Percentiles rank a stretch among this genome's conserved stretches.
phyloP scores from a whole-genome alignment of 2,888 invertebrate species.

The Melipona beecheii region DNA sequence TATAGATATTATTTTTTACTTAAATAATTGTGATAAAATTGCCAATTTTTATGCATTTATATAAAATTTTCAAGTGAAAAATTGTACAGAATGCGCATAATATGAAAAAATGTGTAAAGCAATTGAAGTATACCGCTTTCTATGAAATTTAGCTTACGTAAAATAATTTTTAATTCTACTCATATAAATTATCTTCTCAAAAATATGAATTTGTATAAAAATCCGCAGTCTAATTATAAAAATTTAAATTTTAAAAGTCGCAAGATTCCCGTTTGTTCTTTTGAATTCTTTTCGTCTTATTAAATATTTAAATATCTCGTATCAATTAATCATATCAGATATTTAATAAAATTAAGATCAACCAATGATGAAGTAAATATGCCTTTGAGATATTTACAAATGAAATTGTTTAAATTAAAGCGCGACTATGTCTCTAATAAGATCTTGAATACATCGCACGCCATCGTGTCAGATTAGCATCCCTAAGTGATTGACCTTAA shows the following conservation, averaged over 20 bases:
- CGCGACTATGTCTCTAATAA: background rate
- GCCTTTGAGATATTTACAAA: background rate
- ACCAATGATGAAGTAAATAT: too few relatives aligned
- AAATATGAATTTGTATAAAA: too few relatives aligned
- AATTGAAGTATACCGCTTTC: too few relatives aligned
- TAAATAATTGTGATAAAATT: background rate
- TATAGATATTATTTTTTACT: background rate
- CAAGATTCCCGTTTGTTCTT: background rate
- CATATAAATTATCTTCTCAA: too few relatives aligned
- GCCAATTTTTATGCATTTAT: too few relatives aligned
- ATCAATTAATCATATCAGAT: background rate
- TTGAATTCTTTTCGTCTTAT: background rate
- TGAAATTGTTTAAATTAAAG: background rate
- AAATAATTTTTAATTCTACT: too few relatives aligned
- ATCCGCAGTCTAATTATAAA: background rate
- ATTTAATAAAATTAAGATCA: too few relatives aligned
- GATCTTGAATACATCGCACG: background rate
- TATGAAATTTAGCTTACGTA: too few relatives aligned
- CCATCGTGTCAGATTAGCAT: background rate
- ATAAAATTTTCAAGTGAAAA: too few relatives aligned
- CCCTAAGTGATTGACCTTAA: conserved; percentile 30
- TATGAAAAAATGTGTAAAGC: too few relatives aligned
- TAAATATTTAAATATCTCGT: background rate
- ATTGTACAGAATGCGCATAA: too few relatives aligned
- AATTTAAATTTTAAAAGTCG: background rate